phyloP scores from a whole-genome alignment of 2,113 vertebrate species.

The Malurus elegans region DNA sequence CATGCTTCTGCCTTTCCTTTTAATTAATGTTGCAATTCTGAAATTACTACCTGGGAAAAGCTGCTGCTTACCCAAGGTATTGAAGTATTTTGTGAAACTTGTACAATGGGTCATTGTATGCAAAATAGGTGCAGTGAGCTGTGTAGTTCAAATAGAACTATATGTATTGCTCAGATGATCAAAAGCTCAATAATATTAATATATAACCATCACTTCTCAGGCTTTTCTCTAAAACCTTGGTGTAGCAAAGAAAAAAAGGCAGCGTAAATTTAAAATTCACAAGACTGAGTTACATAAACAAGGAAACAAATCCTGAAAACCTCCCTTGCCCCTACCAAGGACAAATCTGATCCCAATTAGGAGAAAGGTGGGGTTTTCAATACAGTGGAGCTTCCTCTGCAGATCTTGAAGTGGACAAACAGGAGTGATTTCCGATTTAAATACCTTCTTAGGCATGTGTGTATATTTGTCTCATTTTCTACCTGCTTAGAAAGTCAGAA shows the following conservation, averaged over 20 bases:
- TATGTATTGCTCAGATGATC: neutral
- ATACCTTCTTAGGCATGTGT: accelerated
- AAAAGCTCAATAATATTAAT: neutral
- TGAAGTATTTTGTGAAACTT: neutral
- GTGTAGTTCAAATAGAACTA: neutral
- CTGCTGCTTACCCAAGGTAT: neutral
- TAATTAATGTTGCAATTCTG: neutral
- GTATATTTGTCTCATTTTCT: neutral
- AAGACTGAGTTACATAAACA: neutral
- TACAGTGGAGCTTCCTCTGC: neutral
- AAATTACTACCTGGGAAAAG: neutral
- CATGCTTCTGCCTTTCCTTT: neutral
- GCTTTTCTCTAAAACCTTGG: neutral
- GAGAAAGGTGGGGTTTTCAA: neutral
- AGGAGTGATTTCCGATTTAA: neutral
- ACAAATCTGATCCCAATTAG: neutral
- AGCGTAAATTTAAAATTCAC: neutral
- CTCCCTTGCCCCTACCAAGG: neutral
- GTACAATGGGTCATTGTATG: neutral
- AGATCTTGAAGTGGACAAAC: neutral
- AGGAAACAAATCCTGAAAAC: neutral
- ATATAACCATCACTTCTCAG: neutral
- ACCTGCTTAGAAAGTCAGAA: neutral
- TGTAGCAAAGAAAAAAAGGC: neutral
- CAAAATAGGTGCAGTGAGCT: neutral